phyloP scores from a whole-genome alignment of 2,113 vertebrate genomes.

The Gymnarchus niloticus region DNA sequence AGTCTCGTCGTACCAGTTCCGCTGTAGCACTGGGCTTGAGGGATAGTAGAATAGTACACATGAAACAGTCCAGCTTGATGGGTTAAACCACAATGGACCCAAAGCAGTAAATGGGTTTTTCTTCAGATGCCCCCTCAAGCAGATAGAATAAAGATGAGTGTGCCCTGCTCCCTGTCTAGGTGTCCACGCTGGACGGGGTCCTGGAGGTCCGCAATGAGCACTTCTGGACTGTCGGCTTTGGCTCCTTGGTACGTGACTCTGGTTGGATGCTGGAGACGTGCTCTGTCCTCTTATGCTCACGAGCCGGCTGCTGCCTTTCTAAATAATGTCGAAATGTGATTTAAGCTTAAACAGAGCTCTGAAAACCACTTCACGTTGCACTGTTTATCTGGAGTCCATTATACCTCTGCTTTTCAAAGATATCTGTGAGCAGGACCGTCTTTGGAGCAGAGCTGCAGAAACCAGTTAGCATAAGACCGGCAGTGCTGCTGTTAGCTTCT shows the following conservation, averaged over 20 bases:
- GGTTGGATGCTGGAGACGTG: not conserved
- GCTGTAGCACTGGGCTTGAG: too few species aligned
- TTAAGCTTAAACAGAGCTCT: not conserved
- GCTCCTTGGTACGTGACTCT: slow-evolving; percentile 75
- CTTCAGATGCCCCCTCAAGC: not conserved
- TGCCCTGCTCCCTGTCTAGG: slow-evolving; percentile 60
- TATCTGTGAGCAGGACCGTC: too few species aligned
- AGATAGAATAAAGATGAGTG: not conserved
- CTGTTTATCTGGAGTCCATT: too few species aligned
- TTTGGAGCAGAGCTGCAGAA: too few species aligned
- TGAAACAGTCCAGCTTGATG: not conserved
- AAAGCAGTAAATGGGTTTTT: not conserved
- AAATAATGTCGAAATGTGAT: not conserved
- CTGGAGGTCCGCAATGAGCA: slow-evolving; percentile 95
- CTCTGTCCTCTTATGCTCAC: not conserved
- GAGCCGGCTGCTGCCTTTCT: not conserved
- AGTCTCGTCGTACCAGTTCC: not conserved
- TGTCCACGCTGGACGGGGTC: slow-evolving; percentile 94
- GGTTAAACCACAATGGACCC: not conserved
- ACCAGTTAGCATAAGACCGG: too few species aligned
- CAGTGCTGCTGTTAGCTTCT: too few species aligned
- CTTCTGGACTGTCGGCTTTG: slow-evolving; percentile 96
- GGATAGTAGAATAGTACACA: too few species aligned
- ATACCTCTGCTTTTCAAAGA: too few species aligned
- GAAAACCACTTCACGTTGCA: not conserved